These are phyloP conservation scores for Piprites chloris DNA, from an alignment of 2,113 vertebrate species.

Conservation along the genomic window DNA sequence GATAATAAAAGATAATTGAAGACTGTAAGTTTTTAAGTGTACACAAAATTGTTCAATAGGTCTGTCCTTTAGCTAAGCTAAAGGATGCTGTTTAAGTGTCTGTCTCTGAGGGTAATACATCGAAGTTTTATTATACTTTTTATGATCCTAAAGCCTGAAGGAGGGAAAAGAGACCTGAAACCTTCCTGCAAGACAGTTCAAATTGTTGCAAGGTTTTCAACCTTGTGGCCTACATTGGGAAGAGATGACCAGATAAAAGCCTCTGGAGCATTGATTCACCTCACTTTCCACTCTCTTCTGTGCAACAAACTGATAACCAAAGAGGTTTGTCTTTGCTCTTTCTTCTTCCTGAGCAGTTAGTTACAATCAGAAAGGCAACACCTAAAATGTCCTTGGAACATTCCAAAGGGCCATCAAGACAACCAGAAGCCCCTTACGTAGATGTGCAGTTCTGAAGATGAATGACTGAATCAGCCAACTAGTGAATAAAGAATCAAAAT, in stretches of 20 bases:
- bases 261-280: background rate
- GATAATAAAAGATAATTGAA: background rate
- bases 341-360: no score
- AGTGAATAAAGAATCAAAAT: background rate
- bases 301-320: background rate
- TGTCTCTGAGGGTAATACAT: background rate
- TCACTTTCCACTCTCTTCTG: fast-evolving
- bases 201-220: background rate
- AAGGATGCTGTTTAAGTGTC: background rate
- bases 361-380: background rate
- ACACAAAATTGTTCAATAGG: background rate
- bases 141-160: background rate
- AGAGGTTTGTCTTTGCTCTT: background rate
- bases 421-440: background rate
- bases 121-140: background rate
- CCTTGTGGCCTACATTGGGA: background rate
- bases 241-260: background rate
- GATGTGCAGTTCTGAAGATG: background rate
- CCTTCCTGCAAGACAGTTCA: background rate
- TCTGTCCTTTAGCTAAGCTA: slow-evolving; percentile 16
- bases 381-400: background rate
- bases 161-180: background rate
- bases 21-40: background rate
- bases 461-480: background rate
- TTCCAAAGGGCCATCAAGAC: background rate